Conservation (phyloP, 2,113 vertebrate genomes). For the Collichthys lucidus region DNA sequence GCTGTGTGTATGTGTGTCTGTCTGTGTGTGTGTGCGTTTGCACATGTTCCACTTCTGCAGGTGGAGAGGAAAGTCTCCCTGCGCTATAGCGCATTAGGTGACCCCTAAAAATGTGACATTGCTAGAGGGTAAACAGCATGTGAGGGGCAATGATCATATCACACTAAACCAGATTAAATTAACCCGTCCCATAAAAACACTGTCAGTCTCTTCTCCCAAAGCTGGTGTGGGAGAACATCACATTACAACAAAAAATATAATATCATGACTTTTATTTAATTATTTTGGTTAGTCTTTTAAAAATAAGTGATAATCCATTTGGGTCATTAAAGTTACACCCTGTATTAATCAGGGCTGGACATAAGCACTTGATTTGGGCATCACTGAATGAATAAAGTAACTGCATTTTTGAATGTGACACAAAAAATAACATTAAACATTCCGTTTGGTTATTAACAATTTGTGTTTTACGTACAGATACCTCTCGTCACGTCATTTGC, state of each 20-base stretch:
- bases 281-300: too few species aligned
- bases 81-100: constrained; percentile 30
- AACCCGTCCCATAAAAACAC: not conserved
- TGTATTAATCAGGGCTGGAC: too few species aligned
- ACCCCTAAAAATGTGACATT: constrained; percentile 52
- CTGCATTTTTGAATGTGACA: too few species aligned
- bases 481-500: too few species aligned
- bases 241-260: not conserved
- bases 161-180: constrained; percentile 3
- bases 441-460: too few species aligned
- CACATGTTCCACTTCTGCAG: constrained; percentile 48
- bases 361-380: too few species aligned
- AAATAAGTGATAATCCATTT: too few species aligned
- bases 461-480: too few species aligned
- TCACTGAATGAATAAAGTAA: too few species aligned
- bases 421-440: too few species aligned
- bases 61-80: constrained; percentile 32
- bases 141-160: not conserved
- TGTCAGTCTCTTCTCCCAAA: not conserved
- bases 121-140: not conserved
- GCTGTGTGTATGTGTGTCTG: constrained; percentile 27
- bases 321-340: too few species aligned
- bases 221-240: not conserved
- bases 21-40: constrained; percentile 12
- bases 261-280: too few species aligned